Evolutionary conservation across 2,888 invertebrate species (phyloP), one percentile per base, ranked within the genome.

Genomic region (Dolichomitus sp.): DNA sequence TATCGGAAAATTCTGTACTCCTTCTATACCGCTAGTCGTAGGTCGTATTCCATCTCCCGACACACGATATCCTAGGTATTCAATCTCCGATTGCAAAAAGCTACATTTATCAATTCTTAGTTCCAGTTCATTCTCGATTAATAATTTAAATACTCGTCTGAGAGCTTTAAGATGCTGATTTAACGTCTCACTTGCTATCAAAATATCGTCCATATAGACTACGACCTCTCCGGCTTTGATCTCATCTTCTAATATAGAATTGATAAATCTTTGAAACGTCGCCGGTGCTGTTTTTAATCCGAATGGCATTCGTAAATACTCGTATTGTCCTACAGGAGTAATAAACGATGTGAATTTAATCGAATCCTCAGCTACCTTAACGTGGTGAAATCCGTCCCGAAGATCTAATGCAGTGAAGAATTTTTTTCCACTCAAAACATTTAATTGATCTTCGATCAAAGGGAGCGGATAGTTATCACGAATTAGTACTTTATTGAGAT

Each of bases 381-480:
- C 59, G 42, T 87, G 86, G 40, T 85, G 74, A 45, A 87, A 88
- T 1, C 85, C 86, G 65, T 61, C 84, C 45, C 81, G 84, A 27
- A 87, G 33, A 76, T 88, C 87, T 14, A 88, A 59, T 2, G 61
- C 17, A 1, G 84, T 80, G 61, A 87, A 87, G 52, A 70, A 85
- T 27, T 19, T 61, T 54, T 86, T 83, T 27, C 68, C 50, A 3
- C 50, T 27, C 9, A 87, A 61, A 12, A 42, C 7, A 48, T 85
- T 83, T 7, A 88, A 65, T 23, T 75, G 68, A 42, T 86, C 83
- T 14, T 87, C 84, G 7, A 87, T 87, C 4, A 84, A 1, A 0
- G 85, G 85, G 0, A 85, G 17, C 0, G 85, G 85, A 23, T 65
- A 85, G 50, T 76, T 72, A 52, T 87, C 85, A 0, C 76, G 17